These are phyloP conservation scores for Pycnonotus jocosus DNA, from an alignment of 2,113 vertebrate genomes.

Conservation along the genomic window DNA sequence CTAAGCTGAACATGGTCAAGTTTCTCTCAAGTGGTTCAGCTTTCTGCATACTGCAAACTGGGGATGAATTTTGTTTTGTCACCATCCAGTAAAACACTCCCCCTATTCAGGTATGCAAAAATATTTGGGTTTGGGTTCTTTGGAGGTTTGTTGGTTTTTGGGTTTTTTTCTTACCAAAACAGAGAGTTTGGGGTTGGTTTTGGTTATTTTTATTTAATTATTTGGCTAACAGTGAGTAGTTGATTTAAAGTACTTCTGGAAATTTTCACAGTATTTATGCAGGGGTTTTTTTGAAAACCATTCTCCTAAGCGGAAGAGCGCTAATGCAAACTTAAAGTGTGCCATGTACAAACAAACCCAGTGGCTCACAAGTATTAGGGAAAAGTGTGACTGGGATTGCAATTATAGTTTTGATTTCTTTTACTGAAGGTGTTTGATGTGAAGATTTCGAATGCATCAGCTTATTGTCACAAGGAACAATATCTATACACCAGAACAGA, in stretches of 20 bases:
- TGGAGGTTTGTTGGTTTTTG: no score
- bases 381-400: background rate
- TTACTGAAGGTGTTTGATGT: background rate
- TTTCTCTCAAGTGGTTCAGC: background rate
- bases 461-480: background rate
- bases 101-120: background rate
- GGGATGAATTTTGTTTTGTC: background rate
- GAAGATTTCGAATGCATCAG: background rate
- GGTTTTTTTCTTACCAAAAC: background rate
- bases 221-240: background rate
- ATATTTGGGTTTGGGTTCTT: background rate
- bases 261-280: background rate
- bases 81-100: background rate
- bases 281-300: background rate
- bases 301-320: background rate
- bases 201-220: background rate
- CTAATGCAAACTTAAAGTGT: background rate
- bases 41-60: background rate
- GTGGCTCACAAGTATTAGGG: background rate
- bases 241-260: background rate
- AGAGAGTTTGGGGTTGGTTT: background rate
- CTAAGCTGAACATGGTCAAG: background rate
- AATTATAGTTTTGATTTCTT: background rate
- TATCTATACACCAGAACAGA: background rate
- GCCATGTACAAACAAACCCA: background rate